A percentile compares a stretch with the other conserved stretches of the same genome.
These are phyloP conservation scores for Baryphthengus martii DNA, from an alignment of 2,113 vertebrate genomes.

Conservation along the genomic window DNA sequence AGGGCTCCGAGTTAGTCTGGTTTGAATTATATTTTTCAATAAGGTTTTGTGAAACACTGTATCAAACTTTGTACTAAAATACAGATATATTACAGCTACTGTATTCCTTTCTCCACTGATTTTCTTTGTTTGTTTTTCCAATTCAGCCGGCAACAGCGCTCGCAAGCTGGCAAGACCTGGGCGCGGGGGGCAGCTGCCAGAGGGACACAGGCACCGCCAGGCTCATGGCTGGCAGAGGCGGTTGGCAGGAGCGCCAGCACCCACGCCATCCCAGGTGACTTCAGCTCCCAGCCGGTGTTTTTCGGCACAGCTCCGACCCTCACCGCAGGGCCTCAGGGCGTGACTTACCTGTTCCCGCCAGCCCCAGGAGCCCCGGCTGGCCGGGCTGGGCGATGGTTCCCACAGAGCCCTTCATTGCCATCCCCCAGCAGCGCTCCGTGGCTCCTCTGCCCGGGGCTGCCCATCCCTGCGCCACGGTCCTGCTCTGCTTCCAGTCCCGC, in stretches of 20 bases:
- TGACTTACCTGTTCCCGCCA: slow-evolving; percentile 2
- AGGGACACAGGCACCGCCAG: not conserved
- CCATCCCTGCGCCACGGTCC: not conserved
- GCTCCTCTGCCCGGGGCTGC: not conserved
- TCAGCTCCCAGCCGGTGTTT: not conserved
- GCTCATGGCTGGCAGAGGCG: not conserved
- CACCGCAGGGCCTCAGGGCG: not conserved
- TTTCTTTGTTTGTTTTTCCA: slow-evolving; percentile 33
- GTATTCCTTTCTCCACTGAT: slow-evolving; percentile 67
- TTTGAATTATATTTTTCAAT: slow-evolving; percentile 72
- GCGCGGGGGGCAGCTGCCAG: not conserved
- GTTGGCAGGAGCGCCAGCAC: not conserved
- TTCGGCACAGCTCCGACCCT: not conserved
- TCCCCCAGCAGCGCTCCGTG: not conserved
- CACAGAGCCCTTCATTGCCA: not conserved
- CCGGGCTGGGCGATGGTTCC: not conserved
- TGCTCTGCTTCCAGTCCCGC: not conserved
- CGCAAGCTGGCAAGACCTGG: not conserved
- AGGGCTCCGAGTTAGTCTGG: not conserved
- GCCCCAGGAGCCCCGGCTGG: not conserved
- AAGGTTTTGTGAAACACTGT: slow-evolving; percentile 74
- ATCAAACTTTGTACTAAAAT: slow-evolving; percentile 75
- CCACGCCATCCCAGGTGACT: not conserved
- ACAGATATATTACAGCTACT: slow-evolving; percentile 75
- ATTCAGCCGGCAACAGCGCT: slow-evolving; percentile 2